Percentiles rank a stretch among this genome's conserved stretches.
phyloP scores from a whole-genome alignment of 2,888 invertebrate genomes.

The Lepidochrysops patricia region DNA sequence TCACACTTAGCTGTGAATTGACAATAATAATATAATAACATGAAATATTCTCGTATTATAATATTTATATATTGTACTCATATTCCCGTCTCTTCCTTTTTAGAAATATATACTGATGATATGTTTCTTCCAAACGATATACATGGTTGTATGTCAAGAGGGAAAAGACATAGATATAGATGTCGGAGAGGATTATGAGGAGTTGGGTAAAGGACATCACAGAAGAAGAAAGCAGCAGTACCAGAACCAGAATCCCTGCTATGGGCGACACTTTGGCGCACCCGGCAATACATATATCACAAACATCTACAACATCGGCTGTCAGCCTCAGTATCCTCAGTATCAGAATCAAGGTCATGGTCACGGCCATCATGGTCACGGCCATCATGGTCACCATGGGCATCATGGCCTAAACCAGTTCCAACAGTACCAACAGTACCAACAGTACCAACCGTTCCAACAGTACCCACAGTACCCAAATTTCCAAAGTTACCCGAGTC shows the following conservation, averaged over 20 bases:
- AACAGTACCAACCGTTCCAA: background rate
- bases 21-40: too few relatives aligned
- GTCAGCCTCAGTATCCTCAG: background rate
- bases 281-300: conserved; percentile 54
- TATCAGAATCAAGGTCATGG: conserved; percentile 22
- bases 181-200: conserved; percentile 35
- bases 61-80: too few relatives aligned
- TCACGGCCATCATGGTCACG: conserved; percentile 19
- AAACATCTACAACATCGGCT: conserved; percentile 4
- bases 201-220: conserved; percentile 44
- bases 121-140: conserved; percentile 15
- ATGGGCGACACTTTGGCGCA: conserved; percentile 41
- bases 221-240: conserved; percentile 42
- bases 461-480: background rate
- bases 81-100: background rate
- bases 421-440: conserved; percentile 18
- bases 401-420: conserved; percentile 10
- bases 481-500: conserved; percentile 17
- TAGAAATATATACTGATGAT: background rate
- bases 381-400: conserved; percentile 26
- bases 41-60: too few relatives aligned
- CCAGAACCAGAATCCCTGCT: conserved; percentile 37
- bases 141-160: conserved; percentile 34
- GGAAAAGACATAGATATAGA: conserved; percentile 38
- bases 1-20: too few relatives aligned